Evolutionary conservation across 2,888 invertebrate species (phyloP), one percentile per base, ranked within the genome.

Genomic region (Ormyrus nitidulus): DNA sequence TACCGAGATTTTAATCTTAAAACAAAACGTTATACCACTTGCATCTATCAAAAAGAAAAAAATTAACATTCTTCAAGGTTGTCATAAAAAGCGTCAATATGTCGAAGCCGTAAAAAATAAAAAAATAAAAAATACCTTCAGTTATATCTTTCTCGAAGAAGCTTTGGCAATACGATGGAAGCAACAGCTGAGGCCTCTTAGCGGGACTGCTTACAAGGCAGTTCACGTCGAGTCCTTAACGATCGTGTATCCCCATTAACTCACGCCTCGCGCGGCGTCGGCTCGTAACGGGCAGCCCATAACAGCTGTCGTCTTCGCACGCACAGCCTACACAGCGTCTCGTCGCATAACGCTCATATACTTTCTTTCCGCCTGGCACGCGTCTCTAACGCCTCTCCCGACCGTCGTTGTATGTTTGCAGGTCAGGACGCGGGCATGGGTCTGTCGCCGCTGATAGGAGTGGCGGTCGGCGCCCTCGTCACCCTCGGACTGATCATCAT

Each of bases 361-460:
- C 34, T 34, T 34, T 34, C 19, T 19, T 19, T 19, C 19, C 34
- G 34, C 34, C 34, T 34, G 2, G 34, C 34, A 2, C 1, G 2
- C 34, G 34, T 3, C 34, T 34, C 34, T 34, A 3, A 34, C 34
- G 34, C 34, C 34, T 34, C 34, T 34, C 34, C 10, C 56, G 56
- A 8, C 11, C 3, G 8, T 65, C 34, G 34, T 6, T 13, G n/a
- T 68, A 58, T 78, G 58, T 76, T 84, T 80, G 44, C 90, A 93
- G 93, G 93, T 61, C 91, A 92, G 77, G 93, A 93, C 84, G 92
- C 92, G 0, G 92, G 92, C 49, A 88, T 93, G 75, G 91, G 92
- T 7, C 88, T 93, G 69, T 93, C 93, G 0, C 93, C 93, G 1
- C 86, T 93, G 69, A 88, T 93, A 64, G 93, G 93, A 1, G 91